Evolutionary conservation across 2,797 vertebrate species (phyloP), one percentile per base, ranked within the genome.

Genomic region (Bradypodion ventrale): DNA sequence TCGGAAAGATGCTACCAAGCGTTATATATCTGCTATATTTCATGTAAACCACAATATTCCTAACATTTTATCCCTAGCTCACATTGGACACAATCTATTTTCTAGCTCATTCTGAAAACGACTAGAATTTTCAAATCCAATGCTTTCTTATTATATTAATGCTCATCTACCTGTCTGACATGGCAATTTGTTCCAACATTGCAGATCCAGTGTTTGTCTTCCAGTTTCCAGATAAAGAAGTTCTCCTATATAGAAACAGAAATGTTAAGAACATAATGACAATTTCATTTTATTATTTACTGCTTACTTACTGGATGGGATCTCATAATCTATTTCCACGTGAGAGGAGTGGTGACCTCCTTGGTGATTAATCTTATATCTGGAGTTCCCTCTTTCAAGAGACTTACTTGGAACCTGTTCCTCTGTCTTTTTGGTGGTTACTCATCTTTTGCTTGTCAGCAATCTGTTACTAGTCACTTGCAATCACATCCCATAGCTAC

Each of bases 161-260:
- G 46, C 83, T 0, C 1, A 94, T 97, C 97, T 95, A 99, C 98
- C 97, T 98, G 94, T 99, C 98, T 92, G 98, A 98, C 98, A 99
- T 99, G 92, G 98, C 98, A 82, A 99, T 98, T 96, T 99, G 98
- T 94, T 99, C 98, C 96, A 99, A 92, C 98, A 99, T 99, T 84
- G 98, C 98, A 86, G 98, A 99, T 87, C 98, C 98, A 0, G 97
- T 98, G 95, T 99, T 99, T 83, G 98, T 98, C 95, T 99, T 99
- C 98, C 98, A 99, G 94, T 99, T 99, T 89, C 98, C 98, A 40
- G 98, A 99, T 95, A 99, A 98, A 52, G 98, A 99, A 75, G 98
- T 99, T 93, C 98, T 97, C 98, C 98, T 99, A 93, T 74, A 86
- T 81, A 42, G 82, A 90, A 91, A 87, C 21, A 80, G 25, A 74